Evolutionary conservation across 2,888 invertebrate species (phyloP).

Genomic region (Hermodice carunculata): DNA sequence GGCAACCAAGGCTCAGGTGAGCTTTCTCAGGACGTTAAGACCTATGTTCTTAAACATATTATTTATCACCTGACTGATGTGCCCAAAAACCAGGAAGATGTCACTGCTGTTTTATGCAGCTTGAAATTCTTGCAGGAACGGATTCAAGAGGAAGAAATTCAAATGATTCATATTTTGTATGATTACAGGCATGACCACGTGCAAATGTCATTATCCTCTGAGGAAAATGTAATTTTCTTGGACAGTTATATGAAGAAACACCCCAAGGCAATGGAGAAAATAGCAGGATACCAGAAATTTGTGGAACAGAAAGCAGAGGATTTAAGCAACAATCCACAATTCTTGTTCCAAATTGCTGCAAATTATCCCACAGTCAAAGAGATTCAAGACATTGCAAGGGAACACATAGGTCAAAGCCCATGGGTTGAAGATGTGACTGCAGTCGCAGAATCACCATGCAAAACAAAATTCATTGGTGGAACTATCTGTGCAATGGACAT

Average conservation of each 20-base stretch:
- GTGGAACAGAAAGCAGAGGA: constrained; percentile 19
- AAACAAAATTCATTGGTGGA: constrained; percentile 15
- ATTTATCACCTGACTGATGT: constrained; percentile 34
- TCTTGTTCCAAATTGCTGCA: constrained; percentile 34
- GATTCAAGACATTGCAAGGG: constrained; percentile 36
- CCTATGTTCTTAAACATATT: constrained; percentile 36
- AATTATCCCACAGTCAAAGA: constrained; percentile 27
- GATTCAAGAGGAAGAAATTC: constrained; percentile 19
- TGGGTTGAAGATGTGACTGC: constrained; percentile 41
- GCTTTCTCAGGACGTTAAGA: constrained; percentile 1
- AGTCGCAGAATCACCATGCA: constrained; percentile 25
- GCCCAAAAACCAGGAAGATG: constrained; percentile 33
- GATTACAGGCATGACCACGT: constrained; percentile 38
- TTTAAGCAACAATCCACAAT: constrained; percentile 25
- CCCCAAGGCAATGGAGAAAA: constrained; percentile 31
- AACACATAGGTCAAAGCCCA: constrained; percentile 21
- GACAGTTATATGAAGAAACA: constrained; percentile 38
- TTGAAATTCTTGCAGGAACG: constrained; percentile 30
- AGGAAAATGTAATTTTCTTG: constrained; percentile 24
- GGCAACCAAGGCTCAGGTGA: not conserved
- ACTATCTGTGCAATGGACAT: constrained; percentile 25
- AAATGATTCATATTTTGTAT: constrained; percentile 18
- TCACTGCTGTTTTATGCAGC: constrained; percentile 33
- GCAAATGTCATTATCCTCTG: constrained; percentile 4
- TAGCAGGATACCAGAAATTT: constrained; percentile 28